Base-by-base conservation (phyloP, 2,797 vertebrate genomes). In the Oryzias sinensis region DNA sequence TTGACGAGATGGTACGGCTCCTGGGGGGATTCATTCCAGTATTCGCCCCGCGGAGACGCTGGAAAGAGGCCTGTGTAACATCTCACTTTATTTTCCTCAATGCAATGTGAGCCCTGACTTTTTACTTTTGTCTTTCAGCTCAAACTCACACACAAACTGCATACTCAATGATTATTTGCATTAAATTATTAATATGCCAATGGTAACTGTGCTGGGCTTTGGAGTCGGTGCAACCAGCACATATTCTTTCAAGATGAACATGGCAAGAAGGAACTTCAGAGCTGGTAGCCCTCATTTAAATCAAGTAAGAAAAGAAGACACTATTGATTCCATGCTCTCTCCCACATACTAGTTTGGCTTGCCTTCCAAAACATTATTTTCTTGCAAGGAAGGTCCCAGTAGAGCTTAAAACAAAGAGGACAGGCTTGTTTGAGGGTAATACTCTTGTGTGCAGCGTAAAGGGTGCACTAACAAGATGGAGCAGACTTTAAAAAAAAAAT, bases 101-200 rank as follows among this genome's bases (percentile, higher is more conserved):
- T 69, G 81, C 85, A 82, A 82, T 82, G 80, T 80, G 77, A 87
- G 84, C 82, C 84, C 83, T 70, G 81, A 81, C 85, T 86, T 88
- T 88, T 79, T 82, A 86, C 85, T 90, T 89, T 86, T 88, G 87
- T 89, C 88, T 89, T 90, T 89, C 80, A 88, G 84, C 87, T 87
- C 85, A 87, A 82, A 89, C 90, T 89, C 82, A 46, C 79, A 69
- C 72, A 83, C 86, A 90, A 90, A 90, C 85, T 65, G 85, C 85
- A 91, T 89, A 85, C 82, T 83, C 83, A 84, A 89, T 91, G 80
- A 89, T 90, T 89, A 88, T 91, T 89, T 90, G 86, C 76, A 81
- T 87, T 90, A 85, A 89, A 90, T 92, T 88, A 88, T 89, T 88
- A 87, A 91, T 90, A 86, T 80, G 66, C 70, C 83, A 83, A 81